phyloP scores from a whole-genome alignment of 37 sponge, comb jelly and placozoan species.

The Halichondria panicea region DNA sequence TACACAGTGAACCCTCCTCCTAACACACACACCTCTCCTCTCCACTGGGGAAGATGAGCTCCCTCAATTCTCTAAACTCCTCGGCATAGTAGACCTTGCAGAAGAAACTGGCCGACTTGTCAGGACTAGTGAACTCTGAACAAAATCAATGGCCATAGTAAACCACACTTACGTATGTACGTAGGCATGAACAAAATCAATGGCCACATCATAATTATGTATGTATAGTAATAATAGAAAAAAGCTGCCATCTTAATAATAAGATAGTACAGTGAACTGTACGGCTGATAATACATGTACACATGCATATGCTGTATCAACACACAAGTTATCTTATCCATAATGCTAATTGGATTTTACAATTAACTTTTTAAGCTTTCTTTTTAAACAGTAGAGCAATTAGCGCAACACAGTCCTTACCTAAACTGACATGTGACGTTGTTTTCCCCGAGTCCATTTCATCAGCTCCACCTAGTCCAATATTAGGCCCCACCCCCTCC shows the following conservation, averaged over 20 bases:
- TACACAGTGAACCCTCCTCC: no score
- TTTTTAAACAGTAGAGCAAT: neutral
- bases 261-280: no score
- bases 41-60: conserved; percentile 81
- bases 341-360: no score
- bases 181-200: no score
- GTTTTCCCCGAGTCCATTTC: neutral
- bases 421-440: conserved; percentile 24
- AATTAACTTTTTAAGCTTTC: no score
- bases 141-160: neutral
- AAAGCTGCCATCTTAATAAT: no score
- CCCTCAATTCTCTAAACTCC: conserved; percentile 82
- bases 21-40: conserved; percentile 71
- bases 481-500: neutral
- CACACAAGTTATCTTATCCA: no score
- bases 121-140: conserved; percentile 54
- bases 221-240: no score
- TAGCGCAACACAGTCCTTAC: neutral
- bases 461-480: neutral
- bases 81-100: conserved; percentile 96
- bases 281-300: no score
- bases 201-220: no score
- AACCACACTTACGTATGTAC: neutral
- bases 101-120: conserved; percentile 74
- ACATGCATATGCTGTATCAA: no score